Base-by-base conservation (phyloP, 2,797 vertebrate genomes). In the Octomys mimax region DNA sequence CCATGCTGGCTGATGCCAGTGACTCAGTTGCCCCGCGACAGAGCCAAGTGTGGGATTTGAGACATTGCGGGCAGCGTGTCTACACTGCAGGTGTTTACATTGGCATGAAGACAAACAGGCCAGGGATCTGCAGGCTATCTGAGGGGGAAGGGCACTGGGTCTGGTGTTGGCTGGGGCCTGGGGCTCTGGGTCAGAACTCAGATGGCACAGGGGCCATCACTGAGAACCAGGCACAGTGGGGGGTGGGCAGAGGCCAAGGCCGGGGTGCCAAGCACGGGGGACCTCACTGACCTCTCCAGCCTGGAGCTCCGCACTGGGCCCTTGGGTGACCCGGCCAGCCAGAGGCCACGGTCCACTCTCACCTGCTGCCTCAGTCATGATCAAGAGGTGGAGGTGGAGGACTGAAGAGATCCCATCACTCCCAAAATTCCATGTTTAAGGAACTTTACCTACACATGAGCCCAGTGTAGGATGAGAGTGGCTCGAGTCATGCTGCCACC, bases 81-180 rank as follows among this genome's bases (percentile, higher is more conserved):
- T 57, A 13, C 19, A 33, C 52, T 0, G 5, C 52, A 13, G 52
- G 64, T 81, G 11, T 54, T 21, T 31, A 2, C 26, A 21, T 24
- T 12, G 80, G 57, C 26, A 12, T 4, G 16, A 57, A 78, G 75
- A 46, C 71, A 46, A 14, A 42, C 22, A 26, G 36, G 70, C 36
- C 39, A 75, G 24, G 24, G 49, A 33, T 33, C 18, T 5, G 4
- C 4, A 0, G 77, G 77, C 52, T 31, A n/a, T n/a, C 64, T 13
- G 82, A 31, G 18, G 19, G 33, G 61, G 10, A 4, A 12, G 31
- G 80, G 16, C 16, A 57, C 57, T 28, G 16, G 26, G 22, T 28
- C 52, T 16, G 33, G 19, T 6, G 2, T 19, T 9, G 11, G 14
- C n/a, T 28, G 16, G 6, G 4, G 5, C 22, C 61, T 1, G 4